Base-by-base conservation (phyloP, 2,888 invertebrate genomes). In the Ochlodes sylvanus region DNA sequence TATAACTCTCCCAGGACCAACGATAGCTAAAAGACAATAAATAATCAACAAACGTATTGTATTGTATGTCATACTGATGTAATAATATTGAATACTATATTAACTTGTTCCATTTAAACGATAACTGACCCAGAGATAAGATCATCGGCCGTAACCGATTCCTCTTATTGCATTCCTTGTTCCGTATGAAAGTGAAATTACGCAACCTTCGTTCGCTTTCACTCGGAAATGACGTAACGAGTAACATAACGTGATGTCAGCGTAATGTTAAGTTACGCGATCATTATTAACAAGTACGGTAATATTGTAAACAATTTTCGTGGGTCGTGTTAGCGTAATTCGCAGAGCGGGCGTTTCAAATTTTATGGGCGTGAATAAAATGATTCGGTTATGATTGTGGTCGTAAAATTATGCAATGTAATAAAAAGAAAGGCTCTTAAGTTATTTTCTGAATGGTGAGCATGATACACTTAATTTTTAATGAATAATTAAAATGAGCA, bases 131-230 rank as follows among this genome's bases (percentile, higher is more conserved):
- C n/a, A 62, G 50, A 62, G 50, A 32, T 12, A n/a, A 38, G 9
- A 19, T 19, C 50, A 47, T n/a, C 15, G 15, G 12, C 52, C 72
- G 71, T 68, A 73, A 72, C 71, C 61, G 70, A 71, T 67, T 66
- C 69, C 68, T 72, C 47, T 62, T 50, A 50, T 62, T 50, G 47
- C 60, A 57, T 41, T 57, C 56, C 27, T 34, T 17, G 50, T 62
- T 50, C 61, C 50, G 50, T 50, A 50, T 34, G 50, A 62, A 62
- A 50, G 50, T 50, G 32, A 50, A 41, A 62, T 52, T 50, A 62
- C 61, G 34, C 50, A 62, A 62, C 14, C 47, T 50, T 32, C 17
- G 50, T 32, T 50, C 61, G 61, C 61, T 62, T 62, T 62, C 61
- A 61, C 60, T 62, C 58, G 41, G 56, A 58, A 42, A 14, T 62